Evolutionary conservation across 2,888 invertebrate genomes (phyloP).

Genomic region (Drosophila ezoana): DNA sequence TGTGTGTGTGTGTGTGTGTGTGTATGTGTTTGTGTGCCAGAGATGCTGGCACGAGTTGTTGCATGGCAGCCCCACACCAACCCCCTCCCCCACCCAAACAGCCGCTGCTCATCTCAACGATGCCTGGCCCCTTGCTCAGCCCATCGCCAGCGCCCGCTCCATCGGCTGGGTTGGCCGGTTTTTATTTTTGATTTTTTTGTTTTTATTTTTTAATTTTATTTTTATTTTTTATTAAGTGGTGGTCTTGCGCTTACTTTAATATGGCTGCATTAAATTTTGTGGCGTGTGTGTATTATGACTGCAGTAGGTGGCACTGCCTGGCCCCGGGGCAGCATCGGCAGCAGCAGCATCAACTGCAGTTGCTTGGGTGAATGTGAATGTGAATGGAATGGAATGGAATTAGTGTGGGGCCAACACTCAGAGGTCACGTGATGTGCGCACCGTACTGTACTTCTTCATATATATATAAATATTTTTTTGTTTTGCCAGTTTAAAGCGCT

Average conservation of each 20-base stretch:
- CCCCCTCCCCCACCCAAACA: slow-evolving; percentile 9
- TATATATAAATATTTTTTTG: slow-evolving; percentile 1
- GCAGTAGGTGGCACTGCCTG: slow-evolving; percentile 74
- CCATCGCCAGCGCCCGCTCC: slow-evolving; percentile 30
- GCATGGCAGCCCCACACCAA: slow-evolving; percentile 16
- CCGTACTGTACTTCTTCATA: slow-evolving; percentile 57
- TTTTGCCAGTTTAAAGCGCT: slow-evolving; percentile 44
- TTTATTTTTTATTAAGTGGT: slow-evolving; percentile 69
- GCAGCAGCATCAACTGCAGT: slow-evolving; percentile 25
- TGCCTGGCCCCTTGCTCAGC: slow-evolving; percentile 16
- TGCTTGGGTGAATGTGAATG: slow-evolving; percentile 40
- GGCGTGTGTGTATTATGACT: slow-evolving; percentile 75
- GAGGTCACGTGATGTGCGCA: slow-evolving; percentile 57
- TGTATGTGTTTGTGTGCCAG: slow-evolving; percentile 12
- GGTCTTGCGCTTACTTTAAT: slow-evolving; percentile 77
- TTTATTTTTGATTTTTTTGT: slow-evolving; percentile 20
- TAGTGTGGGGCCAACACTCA: slow-evolving; percentile 60
- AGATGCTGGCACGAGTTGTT: slow-evolving; percentile 62
- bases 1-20: slow-evolving; percentile 17
- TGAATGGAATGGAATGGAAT: slow-evolving; percentile 27
- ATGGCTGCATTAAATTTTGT: slow-evolving; percentile 73
- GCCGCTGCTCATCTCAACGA: slow-evolving; percentile 52
- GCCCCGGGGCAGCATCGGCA: slow-evolving; percentile 54
- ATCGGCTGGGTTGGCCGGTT: slow-evolving; percentile 44
- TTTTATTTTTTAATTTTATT: slow-evolving; percentile 7